A percentile compares a stretch with the other conserved stretches of the same genome.
These are phyloP conservation scores for Rhynchopsitta pachyrhyncha DNA, from an alignment of 2,113 vertebrate genomes.

Conservation along the genomic window DNA sequence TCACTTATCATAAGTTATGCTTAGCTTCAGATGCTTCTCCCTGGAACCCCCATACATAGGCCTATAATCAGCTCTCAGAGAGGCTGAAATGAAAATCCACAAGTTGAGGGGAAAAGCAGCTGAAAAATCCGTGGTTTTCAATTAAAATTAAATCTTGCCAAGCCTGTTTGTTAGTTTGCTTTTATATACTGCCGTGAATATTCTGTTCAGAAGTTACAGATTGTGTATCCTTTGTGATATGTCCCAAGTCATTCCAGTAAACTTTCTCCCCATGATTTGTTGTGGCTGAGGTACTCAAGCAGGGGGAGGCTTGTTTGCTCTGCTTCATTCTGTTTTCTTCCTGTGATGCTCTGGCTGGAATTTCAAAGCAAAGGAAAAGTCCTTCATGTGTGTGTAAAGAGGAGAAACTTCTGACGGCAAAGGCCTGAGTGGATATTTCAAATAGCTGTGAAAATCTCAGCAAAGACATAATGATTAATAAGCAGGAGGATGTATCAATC, in stretches of 20 bases:
- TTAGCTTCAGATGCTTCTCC: neutral
- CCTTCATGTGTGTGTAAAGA: neutral
- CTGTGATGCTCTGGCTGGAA: neutral
- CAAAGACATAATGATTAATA: neutral
- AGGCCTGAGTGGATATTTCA: neutral
- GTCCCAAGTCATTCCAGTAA: neutral
- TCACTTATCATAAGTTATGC: neutral
- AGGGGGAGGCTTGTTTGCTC: neutral
- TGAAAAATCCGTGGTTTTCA: neutral
- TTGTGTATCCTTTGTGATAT: neutral
- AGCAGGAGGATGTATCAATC: neutral
- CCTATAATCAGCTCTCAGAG: neutral
- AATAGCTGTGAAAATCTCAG: neutral
- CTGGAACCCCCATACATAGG: neutral
- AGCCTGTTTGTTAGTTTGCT: neutral
- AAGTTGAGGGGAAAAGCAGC: neutral
- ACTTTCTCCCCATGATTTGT: neutral
- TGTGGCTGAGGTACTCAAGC: neutral
- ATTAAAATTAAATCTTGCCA: neutral
- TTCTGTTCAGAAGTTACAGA: neutral
- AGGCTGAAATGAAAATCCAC: neutral
- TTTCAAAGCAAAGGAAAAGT: neutral
- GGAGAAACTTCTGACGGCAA: neutral
- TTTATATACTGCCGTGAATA: neutral
- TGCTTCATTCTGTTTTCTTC: neutral